phyloP scores from a whole-genome alignment of 2,888 invertebrate species.

The Habroteleia sp. region DNA sequence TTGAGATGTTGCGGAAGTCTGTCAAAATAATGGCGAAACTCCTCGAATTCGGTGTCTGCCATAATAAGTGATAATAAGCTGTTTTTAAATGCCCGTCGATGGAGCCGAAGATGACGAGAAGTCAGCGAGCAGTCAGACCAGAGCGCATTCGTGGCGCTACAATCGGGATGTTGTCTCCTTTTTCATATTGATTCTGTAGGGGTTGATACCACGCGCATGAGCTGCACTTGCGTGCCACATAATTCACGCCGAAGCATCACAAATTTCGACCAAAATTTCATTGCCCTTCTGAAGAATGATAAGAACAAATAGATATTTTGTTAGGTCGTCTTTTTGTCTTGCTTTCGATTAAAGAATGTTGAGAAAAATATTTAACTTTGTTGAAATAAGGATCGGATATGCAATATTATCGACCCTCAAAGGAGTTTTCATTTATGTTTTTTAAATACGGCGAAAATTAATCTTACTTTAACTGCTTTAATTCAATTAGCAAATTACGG shows the following conservation, averaged over 20 bases:
- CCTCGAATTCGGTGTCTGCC: slow-evolving; percentile 97
- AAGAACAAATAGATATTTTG: too few relatives aligned
- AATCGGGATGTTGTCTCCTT: slow-evolving; percentile 67
- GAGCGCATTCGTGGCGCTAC: slow-evolving; percentile 66
- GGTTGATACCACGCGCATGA: slow-evolving; percentile 68
- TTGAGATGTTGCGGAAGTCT: slow-evolving; percentile 89
- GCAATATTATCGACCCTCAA: too few relatives aligned
- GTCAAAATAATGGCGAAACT: slow-evolving; percentile 93
- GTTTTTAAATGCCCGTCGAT: slow-evolving; percentile 42
- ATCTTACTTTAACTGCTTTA: too few relatives aligned
- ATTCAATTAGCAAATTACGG: too few relatives aligned
- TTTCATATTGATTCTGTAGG: slow-evolving; percentile 77
- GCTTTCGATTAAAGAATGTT: too few relatives aligned
- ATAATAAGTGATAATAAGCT: slow-evolving; percentile 81
- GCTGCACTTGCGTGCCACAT: slow-evolving; percentile 62
- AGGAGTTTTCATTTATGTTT: too few relatives aligned
- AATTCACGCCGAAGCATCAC: slow-evolving; percentile 28
- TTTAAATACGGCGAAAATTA: too few relatives aligned
- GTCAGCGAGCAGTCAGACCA: slow-evolving; percentile 49
- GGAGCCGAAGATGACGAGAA: slow-evolving; percentile 62
- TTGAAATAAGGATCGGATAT: too few relatives aligned
- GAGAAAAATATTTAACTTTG: too few relatives aligned
- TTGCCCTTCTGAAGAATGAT: neutral
- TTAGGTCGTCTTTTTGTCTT: too few relatives aligned
- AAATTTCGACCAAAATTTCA: slow-evolving; percentile 22